Conservation (phyloP, 2,888 invertebrate genomes). For the Amblyteles armatorius region DNA sequence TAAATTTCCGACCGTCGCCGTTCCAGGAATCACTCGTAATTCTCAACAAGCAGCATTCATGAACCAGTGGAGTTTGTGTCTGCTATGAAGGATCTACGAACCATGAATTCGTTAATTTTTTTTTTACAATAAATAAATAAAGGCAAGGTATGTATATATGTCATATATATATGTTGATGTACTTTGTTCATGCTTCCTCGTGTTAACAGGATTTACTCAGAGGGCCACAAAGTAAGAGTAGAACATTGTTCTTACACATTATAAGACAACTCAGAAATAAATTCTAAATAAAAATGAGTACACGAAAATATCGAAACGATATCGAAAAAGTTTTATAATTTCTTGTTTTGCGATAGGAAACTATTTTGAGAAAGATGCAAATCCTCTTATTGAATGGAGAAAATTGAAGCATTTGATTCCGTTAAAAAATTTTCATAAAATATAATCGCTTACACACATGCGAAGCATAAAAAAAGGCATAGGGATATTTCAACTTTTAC, state of each 20-base stretch:
- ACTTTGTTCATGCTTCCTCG: too few species aligned
- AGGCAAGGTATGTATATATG: too few species aligned
- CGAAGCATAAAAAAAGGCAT: too few species aligned
- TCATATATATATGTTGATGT: too few species aligned
- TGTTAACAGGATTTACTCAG: neutral
- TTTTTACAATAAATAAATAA: neutral
- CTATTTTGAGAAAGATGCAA: constrained; percentile 33
- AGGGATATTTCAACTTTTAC: too few species aligned
- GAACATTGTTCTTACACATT: neutral
- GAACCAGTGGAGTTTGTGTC: neutral
- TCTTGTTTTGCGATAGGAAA: constrained; percentile 40
- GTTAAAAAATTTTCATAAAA: constrained; percentile 4
- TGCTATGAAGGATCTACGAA: neutral
- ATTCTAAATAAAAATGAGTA: neutral
- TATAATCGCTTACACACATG: too few species aligned
- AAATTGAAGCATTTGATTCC: constrained; percentile 38
- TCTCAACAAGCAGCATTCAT: constrained; percentile 32
- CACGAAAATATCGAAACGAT: neutral
- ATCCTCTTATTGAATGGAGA: constrained; percentile 14
- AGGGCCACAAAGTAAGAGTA: neutral
- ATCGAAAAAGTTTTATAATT: neutral
- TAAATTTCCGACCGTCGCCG: constrained; percentile 38
- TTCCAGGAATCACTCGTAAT: constrained; percentile 57
- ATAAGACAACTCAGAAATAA: neutral
- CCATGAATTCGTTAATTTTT: neutral